Conservation (phyloP, 1,140 invertebrate genomes). For the Carcinoscorpius rotundicauda region DNA sequence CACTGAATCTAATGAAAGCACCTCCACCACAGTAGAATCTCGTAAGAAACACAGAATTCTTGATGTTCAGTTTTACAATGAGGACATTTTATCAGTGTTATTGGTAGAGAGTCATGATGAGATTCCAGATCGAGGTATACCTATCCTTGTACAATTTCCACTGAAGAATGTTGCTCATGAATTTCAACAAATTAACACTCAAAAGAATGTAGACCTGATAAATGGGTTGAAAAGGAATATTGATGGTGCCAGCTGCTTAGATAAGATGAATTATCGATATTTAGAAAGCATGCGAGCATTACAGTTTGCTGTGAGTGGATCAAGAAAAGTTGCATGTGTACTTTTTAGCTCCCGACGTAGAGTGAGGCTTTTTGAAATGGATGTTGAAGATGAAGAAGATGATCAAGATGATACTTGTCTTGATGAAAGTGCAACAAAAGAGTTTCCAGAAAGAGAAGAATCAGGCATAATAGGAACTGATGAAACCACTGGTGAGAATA, state of each 20-base stretch:
- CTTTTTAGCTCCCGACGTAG: conserved; percentile 63
- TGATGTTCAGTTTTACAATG: conserved; percentile 70
- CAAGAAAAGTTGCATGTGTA: conserved; percentile 74
- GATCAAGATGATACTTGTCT: conserved; percentile 34
- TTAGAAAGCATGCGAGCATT: conserved; percentile 60
- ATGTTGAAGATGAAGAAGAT: conserved; percentile 65
- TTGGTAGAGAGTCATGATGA: conserved; percentile 31
- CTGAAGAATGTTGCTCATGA: conserved; percentile 18
- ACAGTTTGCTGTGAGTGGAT: conserved; percentile 68
- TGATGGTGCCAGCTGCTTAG: conserved; percentile 5
- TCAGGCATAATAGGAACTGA: too few relatives aligned
- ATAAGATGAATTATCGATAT: conserved; percentile 27
- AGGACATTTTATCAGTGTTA: conserved; percentile 59
- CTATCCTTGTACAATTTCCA: conserved; percentile 30
- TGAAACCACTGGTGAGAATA: too few relatives aligned
- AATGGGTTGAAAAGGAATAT: not conserved
- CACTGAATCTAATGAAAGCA: conserved; percentile 2
- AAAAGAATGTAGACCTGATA: not conserved
- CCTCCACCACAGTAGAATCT: not conserved
- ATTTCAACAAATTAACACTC: not conserved
- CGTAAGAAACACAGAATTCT: conserved; percentile 28
- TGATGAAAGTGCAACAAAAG: too few relatives aligned
- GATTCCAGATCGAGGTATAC: conserved; percentile 17
- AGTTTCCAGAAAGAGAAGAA: too few relatives aligned
- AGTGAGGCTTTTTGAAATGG: conserved; percentile 79